phyloP scores from a whole-genome alignment of 2,888 invertebrate species.

The Augiades crinisus region DNA sequence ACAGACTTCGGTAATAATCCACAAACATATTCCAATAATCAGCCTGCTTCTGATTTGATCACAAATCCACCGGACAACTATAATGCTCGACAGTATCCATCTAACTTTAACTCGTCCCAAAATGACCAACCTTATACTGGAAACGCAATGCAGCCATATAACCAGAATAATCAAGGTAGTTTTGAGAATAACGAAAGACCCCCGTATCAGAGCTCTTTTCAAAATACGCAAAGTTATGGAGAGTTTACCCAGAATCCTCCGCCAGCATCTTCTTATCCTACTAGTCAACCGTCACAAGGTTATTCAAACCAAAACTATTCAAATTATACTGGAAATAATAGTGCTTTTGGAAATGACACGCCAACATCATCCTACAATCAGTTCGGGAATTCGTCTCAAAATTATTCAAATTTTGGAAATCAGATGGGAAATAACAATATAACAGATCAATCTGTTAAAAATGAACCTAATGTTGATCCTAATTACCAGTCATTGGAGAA shows the following conservation, averaged over 20 bases:
- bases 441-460: constrained; percentile 43
- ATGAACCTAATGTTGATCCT: constrained; percentile 40
- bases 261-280: constrained; percentile 40
- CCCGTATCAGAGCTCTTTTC: constrained; percentile 48
- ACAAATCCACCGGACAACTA: constrained; percentile 45
- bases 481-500: constrained; percentile 45
- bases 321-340: constrained; percentile 45
- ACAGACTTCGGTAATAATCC: constrained; percentile 14
- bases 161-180: constrained; percentile 52
- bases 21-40: constrained; percentile 16
- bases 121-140: constrained; percentile 52
- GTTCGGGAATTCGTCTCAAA: constrained; percentile 52
- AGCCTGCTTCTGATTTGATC: constrained; percentile 11
- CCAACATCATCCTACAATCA: constrained; percentile 53
- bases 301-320: constrained; percentile 43
- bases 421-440: constrained; percentile 35
- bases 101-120: constrained; percentile 53
- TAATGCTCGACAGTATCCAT: constrained; percentile 56
- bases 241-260: constrained; percentile 53
- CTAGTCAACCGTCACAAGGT: constrained; percentile 48
- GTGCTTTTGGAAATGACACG: constrained; percentile 48
- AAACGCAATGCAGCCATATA: constrained; percentile 42
- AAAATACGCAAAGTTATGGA: constrained; percentile 53
- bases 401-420: constrained; percentile 52
- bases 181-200: constrained; percentile 58